Evolutionary conservation across 2,113 vertebrate species (phyloP).

Genomic region (Ailuropoda melanoleuca): DNA sequence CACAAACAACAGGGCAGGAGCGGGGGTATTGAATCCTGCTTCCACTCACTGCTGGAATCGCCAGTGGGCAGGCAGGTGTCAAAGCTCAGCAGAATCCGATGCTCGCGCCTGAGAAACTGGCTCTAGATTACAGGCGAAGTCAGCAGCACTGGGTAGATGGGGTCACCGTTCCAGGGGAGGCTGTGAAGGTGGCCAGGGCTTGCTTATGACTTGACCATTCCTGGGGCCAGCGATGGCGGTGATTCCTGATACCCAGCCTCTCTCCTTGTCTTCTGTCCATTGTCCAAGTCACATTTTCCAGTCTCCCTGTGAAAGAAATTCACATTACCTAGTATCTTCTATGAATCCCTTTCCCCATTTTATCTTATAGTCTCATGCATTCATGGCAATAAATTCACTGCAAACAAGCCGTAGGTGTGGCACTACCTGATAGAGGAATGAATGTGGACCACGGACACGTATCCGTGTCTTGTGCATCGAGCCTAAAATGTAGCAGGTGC

Average conservation of each 20-base stretch:
- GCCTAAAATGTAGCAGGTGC: background rate
- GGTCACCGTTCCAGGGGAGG: background rate
- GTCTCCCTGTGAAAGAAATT: background rate
- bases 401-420: background rate
- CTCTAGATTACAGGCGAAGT: background rate
- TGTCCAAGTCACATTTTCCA: background rate
- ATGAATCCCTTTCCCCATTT: background rate
- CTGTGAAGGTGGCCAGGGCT: background rate
- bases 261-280: background rate
- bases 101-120: background rate
- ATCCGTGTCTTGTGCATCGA: background rate
- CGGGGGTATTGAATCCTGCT: background rate
- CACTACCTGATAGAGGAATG: background rate
- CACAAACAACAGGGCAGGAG: background rate
- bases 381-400: background rate
- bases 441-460: background rate
- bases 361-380: background rate
- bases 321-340: background rate
- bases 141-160: background rate
- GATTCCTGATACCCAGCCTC: background rate
- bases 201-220: background rate
- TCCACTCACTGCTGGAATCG: background rate
- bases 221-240: accelerated
- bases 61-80: background rate
- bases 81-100: background rate